A percentile compares a stretch with the other conserved stretches of the same genome.
Conservation (phyloP, 2,888 invertebrate species). For the Acronicta leporina region DNA sequence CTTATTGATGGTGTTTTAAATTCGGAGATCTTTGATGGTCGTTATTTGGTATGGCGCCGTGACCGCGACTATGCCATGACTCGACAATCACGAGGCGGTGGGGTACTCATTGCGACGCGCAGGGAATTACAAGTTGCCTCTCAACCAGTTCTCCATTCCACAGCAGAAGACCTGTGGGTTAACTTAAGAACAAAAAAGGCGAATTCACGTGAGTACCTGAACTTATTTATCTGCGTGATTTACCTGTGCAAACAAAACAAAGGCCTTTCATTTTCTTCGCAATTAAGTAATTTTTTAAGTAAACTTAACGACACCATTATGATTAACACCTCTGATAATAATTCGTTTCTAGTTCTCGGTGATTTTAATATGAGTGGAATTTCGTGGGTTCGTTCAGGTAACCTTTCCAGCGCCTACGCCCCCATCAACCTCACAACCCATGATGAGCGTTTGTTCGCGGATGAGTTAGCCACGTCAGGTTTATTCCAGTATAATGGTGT, state of each 20-base stretch:
- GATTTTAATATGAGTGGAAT: constrained; percentile 27
- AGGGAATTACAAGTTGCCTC: constrained; percentile 5
- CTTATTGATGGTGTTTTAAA: constrained; percentile 12
- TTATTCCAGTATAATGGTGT: not conserved
- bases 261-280: constrained; percentile 1
- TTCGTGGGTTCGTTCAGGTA: not conserved
- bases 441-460: not conserved
- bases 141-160: constrained; percentile 5
- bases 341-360: constrained; percentile 15
- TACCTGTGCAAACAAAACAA: constrained; percentile 7
- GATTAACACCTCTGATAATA: not conserved
- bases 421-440: not conserved
- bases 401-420: not conserved
- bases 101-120: constrained; percentile 24
- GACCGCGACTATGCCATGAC: constrained; percentile 17
- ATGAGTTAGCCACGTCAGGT: not conserved
- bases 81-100: constrained; percentile 15
- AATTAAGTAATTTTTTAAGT: not conserved
- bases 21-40: constrained; percentile 22
- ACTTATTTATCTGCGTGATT: constrained; percentile 5
- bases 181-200: constrained; percentile 1
- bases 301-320: constrained; percentile 1
- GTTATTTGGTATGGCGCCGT: constrained; percentile 26
- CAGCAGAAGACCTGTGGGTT: constrained; percentile 29
- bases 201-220: constrained; percentile 4